Conservation (phyloP, 2,888 invertebrate species). For the Blomia tropicalis region DNA sequence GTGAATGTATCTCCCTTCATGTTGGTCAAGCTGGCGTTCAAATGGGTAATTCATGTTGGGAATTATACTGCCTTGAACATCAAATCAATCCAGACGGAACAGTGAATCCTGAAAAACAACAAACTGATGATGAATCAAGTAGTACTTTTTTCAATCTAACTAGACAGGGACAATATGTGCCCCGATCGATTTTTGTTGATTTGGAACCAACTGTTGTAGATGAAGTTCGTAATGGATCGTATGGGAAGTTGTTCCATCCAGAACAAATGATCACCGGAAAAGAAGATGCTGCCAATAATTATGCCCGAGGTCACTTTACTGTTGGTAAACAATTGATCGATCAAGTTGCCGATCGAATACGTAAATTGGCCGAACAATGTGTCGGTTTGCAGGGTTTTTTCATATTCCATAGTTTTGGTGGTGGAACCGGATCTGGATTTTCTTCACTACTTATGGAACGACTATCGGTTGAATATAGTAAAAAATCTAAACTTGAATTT, state of each 20-base stretch:
- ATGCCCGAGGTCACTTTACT: slow-evolving; percentile 47
- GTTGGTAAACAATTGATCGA: slow-evolving; percentile 36
- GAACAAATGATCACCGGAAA: slow-evolving; percentile 43
- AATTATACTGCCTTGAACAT: slow-evolving; percentile 32
- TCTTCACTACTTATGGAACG: slow-evolving; percentile 41
- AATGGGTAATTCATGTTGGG: slow-evolving; percentile 34
- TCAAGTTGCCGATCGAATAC: slow-evolving; percentile 32
- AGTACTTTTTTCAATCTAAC: slow-evolving; percentile 54
- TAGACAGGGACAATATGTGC: slow-evolving; percentile 86
- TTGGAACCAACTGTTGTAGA: slow-evolving; percentile 82
- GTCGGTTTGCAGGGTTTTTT: slow-evolving; percentile 54
- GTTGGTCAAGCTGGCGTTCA: slow-evolving; percentile 42
- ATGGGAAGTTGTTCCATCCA: slow-evolving; percentile 36
- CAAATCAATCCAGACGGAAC: slow-evolving; percentile 48
- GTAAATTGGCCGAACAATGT: slow-evolving; percentile 39
- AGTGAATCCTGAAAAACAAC: slow-evolving; percentile 35
- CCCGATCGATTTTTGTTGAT: slow-evolving; percentile 82
- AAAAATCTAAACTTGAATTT: slow-evolving; percentile 40
- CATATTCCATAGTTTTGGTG: slow-evolving; percentile 67
- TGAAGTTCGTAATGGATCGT: slow-evolving; percentile 34
- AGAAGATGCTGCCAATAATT: slow-evolving; percentile 73
- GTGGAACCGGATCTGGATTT: slow-evolving; percentile 43
- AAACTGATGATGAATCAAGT: slow-evolving; percentile 42
- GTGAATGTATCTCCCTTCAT: slow-evolving; percentile 40
- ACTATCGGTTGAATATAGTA: slow-evolving; percentile 41